phyloP scores from a whole-genome alignment of 1,140 invertebrate species.

The Caenorhabditis inopinata region DNA sequence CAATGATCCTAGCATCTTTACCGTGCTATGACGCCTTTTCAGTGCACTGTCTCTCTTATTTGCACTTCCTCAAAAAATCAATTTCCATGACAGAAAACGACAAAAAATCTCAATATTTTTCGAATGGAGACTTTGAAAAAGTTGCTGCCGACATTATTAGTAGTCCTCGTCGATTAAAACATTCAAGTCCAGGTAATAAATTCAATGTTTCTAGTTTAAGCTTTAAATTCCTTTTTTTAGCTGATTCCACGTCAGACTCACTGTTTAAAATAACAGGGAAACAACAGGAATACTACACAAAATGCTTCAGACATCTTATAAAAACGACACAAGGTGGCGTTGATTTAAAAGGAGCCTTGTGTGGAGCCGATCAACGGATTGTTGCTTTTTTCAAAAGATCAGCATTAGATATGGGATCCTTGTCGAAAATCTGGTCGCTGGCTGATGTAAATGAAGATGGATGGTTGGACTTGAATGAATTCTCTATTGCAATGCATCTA shows the following conservation, averaged over 20 bases:
- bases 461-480: constrained; percentile 88
- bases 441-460: constrained; percentile 94
- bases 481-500: constrained; percentile 94
- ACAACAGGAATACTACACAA: constrained; percentile 49
- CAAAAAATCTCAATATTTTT: constrained; percentile 44
- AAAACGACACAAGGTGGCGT: constrained; percentile 41
- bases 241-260: constrained; percentile 10
- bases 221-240: not conserved
- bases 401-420: constrained; percentile 8
- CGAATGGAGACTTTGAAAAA: constrained; percentile 46
- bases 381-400: constrained; percentile 47
- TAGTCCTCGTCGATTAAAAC: constrained; percentile 31
- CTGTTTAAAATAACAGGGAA: constrained; percentile 45
- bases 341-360: constrained; percentile 20
- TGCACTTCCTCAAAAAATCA: not conserved
- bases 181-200: not conserved
- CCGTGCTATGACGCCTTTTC: not conserved
- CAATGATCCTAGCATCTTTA: too few relatives aligned
- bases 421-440: constrained; percentile 81
- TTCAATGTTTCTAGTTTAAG: not conserved
- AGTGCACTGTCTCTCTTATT: not conserved
- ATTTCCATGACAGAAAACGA: constrained; percentile 34
- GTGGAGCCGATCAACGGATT: constrained; percentile 43
- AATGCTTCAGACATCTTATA: constrained; percentile 47
- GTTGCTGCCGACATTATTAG: constrained; percentile 40